Evolutionary conservation across 2,888 invertebrate genomes (phyloP).

Genomic region (Drosophila robusta): DNA sequence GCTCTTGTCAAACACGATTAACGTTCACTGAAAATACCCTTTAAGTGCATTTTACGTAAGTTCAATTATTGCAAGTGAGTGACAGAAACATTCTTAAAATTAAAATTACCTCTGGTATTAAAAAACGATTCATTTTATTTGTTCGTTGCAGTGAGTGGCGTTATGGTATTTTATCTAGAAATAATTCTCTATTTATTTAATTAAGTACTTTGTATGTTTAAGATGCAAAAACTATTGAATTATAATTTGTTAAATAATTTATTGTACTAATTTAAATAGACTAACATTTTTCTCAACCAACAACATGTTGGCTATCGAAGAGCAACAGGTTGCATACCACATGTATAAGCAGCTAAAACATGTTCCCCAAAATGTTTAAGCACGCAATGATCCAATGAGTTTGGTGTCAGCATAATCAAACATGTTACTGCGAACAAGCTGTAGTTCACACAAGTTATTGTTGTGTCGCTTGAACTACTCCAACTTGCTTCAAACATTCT

Average conservation of each 20-base stretch:
- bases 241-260: background rate
- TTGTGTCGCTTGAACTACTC: background rate
- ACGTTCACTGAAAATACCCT: slow-evolving; percentile 2
- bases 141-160: background rate
- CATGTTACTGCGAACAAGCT: slow-evolving; percentile 28
- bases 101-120: background rate
- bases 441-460: background rate
- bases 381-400: background rate
- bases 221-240: no score
- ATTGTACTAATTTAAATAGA: no score
- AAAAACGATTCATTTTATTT: background rate
- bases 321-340: slow-evolving; percentile 13
- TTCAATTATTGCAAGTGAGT: slow-evolving; percentile 1
- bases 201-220: no score
- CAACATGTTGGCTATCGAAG: slow-evolving; percentile 7
- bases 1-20: slow-evolving; percentile 12
- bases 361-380: background rate
- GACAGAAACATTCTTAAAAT: background rate
- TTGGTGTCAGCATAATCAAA: slow-evolving; percentile 12
- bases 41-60: slow-evolving; percentile 19
- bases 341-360: slow-evolving; percentile 1
- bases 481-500: background rate
- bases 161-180: background rate
- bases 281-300: background rate
- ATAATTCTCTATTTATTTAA: background rate